Base-by-base conservation (phyloP, 2,888 invertebrate species). In the Octonoba sinensis region DNA sequence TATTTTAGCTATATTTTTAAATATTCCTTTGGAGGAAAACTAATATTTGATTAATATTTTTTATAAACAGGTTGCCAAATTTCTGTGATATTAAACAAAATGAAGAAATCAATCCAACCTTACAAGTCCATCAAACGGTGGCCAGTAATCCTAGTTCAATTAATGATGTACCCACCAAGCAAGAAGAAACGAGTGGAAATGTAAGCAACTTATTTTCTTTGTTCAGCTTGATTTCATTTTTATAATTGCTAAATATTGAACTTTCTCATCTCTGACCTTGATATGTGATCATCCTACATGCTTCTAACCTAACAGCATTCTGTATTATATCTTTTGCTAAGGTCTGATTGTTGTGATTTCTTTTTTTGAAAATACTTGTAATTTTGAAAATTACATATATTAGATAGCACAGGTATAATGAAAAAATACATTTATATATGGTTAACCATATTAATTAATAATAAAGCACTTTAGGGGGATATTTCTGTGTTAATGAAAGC, bases 41-140 rank as follows among this genome's bases (percentile, higher is more conserved):
- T 57, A 22, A 57, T 20, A 3, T 57, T 20, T 60, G 4, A n/a
- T 72, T 62, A 16, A 49, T n/a, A 49, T 27, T 24, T 24, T 70
- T 67, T 13, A 2, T 4, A 8, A 36, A 36, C 56, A 81, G 79
- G 73, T 57, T 81, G 46, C 79, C 79, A 49, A 73, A 81, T 47
- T 69, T 67, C 73, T 81, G 79, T 81, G 79, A 81, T 81, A 73
- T 69, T 36, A 81, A 81, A 36, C 59, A 79, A 51, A 73, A 74
- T 81, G 79, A 73, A 46, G 73, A 56, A 24, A 54, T 67, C 64
- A 62, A 36, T 47, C 51, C 54, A 70, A 47, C n/a, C 59, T 27
- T 81, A 49, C 79, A 81, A 73, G 62, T 47, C 66, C 54, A 62
- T 67, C 54, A 73, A 74, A 27, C 46, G 69, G n/a, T 73, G 54